These are phyloP conservation scores for Latrodectus geometricus DNA, from an alignment of 1,140 invertebrate genomes.

Conservation along the genomic window DNA sequence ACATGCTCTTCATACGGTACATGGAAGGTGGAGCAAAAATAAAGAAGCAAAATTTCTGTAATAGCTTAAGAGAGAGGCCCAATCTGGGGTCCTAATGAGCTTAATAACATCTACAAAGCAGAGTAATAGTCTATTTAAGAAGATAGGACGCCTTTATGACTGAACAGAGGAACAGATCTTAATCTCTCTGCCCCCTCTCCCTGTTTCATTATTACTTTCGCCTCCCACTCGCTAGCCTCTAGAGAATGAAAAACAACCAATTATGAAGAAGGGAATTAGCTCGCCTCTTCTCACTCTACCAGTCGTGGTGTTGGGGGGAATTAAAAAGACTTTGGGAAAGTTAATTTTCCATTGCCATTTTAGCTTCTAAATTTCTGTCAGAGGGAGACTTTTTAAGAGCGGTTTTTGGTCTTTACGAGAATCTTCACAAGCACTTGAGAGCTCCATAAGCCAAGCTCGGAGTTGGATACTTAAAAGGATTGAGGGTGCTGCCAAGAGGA, in stretches of 20 bases:
- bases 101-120: not conserved
- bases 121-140: not conserved
- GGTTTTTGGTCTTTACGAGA: too few species aligned
- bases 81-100: not conserved
- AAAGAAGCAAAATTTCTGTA: not conserved
- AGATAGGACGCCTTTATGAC: not conserved
- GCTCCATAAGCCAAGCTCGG: too few species aligned
- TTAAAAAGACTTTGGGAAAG: not conserved
- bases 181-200: not conserved
- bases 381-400: too few species aligned
- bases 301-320: not conserved
- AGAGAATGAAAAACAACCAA: not conserved
- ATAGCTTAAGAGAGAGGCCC: not conserved
- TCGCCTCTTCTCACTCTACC: not conserved
- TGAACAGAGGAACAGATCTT: not conserved
- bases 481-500: too few species aligned
- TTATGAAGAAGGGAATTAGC: not conserved
- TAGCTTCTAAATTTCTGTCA: too few species aligned
- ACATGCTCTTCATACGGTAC: not conserved
- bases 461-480: too few species aligned
- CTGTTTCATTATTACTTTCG: not conserved
- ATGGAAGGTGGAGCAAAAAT: too few species aligned
- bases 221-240: not conserved
- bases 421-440: too few species aligned
- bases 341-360: too few species aligned